A percentile compares a stretch with the other conserved stretches of the same genome.
These are phyloP conservation scores for Taphrorychus bicolor DNA, from an alignment of 2,888 invertebrate genomes.

Conservation along the genomic window DNA sequence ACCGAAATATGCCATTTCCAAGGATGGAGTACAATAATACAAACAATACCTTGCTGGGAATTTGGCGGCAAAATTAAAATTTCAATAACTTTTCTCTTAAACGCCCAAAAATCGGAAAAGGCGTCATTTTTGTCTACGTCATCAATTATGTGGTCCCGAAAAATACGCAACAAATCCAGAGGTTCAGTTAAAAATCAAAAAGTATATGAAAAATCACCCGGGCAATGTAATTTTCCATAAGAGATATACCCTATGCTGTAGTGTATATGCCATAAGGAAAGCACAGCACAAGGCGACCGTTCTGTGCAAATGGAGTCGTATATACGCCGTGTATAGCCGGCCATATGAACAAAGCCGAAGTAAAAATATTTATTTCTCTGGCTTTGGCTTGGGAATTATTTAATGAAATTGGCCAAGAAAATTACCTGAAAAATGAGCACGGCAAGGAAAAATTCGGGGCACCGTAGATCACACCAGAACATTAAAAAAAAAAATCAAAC, in stretches of 20 bases:
- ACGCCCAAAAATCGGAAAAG: constrained; percentile 53
- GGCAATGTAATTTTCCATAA: constrained; percentile 47
- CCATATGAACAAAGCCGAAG: constrained; percentile 60
- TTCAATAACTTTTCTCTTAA: constrained; percentile 44
- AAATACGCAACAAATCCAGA: constrained; percentile 41
- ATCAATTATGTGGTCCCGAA: constrained; percentile 57
- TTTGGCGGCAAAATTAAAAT: constrained; percentile 56
- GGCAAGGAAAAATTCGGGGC: constrained; percentile 49
- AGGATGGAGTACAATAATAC: background rate
- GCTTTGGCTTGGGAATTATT: constrained; percentile 22
- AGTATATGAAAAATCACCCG: constrained; percentile 42
- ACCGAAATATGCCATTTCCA: background rate
- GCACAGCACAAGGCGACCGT: constrained; percentile 55
- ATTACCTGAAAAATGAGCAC: constrained; percentile 50
- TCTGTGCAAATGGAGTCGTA: constrained; percentile 62
- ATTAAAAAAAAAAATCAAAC: constrained; percentile 45
- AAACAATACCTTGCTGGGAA: constrained; percentile 15
- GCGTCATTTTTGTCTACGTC: constrained; percentile 56
- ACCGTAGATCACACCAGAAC: constrained; percentile 23
- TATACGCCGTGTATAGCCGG: constrained; percentile 55
- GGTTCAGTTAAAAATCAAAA: constrained; percentile 29
- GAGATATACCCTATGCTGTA: constrained; percentile 46
- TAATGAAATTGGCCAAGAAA: constrained; percentile 49
- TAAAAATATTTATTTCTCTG: constrained; percentile 45
- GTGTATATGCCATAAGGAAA: constrained; percentile 52